Base-by-base conservation (phyloP, 2,888 invertebrate genomes). In the Harpagoxenus sublaevis region DNA sequence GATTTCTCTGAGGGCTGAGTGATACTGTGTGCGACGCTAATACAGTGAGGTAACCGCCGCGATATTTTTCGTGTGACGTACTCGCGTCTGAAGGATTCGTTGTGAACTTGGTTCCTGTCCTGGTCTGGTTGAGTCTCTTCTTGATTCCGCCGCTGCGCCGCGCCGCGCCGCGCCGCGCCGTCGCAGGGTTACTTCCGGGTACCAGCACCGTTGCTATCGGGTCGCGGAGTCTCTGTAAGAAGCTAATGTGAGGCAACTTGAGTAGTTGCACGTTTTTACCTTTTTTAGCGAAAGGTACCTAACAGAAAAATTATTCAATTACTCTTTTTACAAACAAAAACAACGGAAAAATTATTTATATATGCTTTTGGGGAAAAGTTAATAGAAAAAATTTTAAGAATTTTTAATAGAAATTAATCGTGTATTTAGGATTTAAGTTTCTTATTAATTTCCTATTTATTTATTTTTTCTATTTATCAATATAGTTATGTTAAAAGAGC, bases 1-100 rank as follows among this genome's bases (percentile, higher is more conserved):
- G 39, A 63, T 74, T 28, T 10, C 23, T 42, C 12, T 28, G 23
- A 45, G 63, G 55, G 48, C 35, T 81, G 57, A 88, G 88, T 88
- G 88, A 87, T 82, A 77, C 66, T 83, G 83, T 89, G 89, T 82
- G 87, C 85, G 9, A 78, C 89, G 87, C 51, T 48, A 23, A 70
- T 60, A 73, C 62, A 88, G 88, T 88, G 88, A 55, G 62, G 53
- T 71, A 77, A 42, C 65, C 28, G 23, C 23, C 23, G 23, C 23
- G 28, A 9, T 42, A 48, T 12, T 28, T 12, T 70, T 63, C 74
- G 55, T 82, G 86, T 86, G 86, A 45, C 12, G n/a, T 48, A 88
- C 18, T 53, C 57, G 53, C 83, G 35, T 63, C 31, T 12, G 28
- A n/a, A 65, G 39, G 8, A 53, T 35, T 45, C 9, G 23, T 35